Evolutionary conservation across 2,888 invertebrate genomes (phyloP), one percentile per base, ranked within the genome.

Genomic region (Tanypteryx hageni): DNA sequence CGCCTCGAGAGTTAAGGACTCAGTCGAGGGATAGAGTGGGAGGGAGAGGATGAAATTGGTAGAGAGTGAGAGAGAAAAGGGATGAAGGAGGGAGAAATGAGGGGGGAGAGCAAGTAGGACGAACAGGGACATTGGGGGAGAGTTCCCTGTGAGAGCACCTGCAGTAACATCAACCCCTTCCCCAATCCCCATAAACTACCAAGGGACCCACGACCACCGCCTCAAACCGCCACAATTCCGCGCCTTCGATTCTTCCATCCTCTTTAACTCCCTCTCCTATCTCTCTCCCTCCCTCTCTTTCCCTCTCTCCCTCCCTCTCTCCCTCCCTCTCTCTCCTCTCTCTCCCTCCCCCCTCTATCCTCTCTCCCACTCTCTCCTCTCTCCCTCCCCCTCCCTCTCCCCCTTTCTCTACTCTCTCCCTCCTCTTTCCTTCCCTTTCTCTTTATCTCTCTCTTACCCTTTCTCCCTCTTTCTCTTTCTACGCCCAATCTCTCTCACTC

Each of bases 1-100:
- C 92, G 83, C 93, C 27, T 64, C 61, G 92, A 68, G 84, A 68
- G 85, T 92, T 86, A 76, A 81, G 56, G 92, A 16, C 61, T 76
- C 92, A 31, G 22, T 22, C 16, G 84, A 22, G n/a, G 81, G 84
- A 11, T 11, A 4, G 59, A 89, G 27, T 84, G 68, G 13, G 64
- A 56, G 89, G 22, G 68, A 92, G 58, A 44, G 7, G 44, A 18
- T 16, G 64, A 3, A 64, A 18, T 18, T 64, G 64, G n/a, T n/a
- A 18, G 22, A 57, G 59, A 89, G 58, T 10, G 14, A 82, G 84
- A n/a, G 31, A n/a, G 7, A 18, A 64, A 7, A 7, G 7, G 64
- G 64, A 16, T 64, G 14, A 16, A 18, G 64, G 64, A 18, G 64
- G 7, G 44, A 44, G 56, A 22, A 11, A 61, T 5, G 44, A 27